These are phyloP conservation scores for Bergia puertoricense DNA, from an alignment of 92 coral and sea anemone genomes.

Conservation along the genomic window DNA sequence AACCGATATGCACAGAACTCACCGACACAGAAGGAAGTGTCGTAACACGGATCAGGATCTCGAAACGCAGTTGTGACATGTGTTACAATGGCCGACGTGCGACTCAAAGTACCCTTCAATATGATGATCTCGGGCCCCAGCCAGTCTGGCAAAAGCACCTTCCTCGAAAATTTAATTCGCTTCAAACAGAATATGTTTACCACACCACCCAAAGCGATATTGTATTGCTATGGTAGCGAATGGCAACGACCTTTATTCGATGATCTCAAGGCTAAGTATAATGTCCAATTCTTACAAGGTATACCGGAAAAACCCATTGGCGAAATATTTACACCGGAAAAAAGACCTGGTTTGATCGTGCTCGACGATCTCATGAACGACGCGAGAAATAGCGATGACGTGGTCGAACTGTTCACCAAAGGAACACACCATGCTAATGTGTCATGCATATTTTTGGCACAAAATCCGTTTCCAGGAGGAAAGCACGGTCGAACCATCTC, in stretches of 20 bases:
- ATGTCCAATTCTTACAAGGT: constrained; percentile 1
- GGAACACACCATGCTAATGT: not conserved
- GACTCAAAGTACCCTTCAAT: not conserved
- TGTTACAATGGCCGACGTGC: not conserved
- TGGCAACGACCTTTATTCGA: not conserved
- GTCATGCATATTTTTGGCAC: not conserved
- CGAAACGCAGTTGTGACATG: too few species aligned
- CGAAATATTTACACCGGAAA: not conserved
- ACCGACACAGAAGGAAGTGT: too few species aligned
- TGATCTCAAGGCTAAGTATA: not conserved
- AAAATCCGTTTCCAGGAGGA: not conserved
- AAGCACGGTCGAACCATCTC: not conserved
- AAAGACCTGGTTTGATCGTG: constrained; percentile 1
- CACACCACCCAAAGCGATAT: constrained; percentile 13
- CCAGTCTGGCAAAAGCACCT: constrained; percentile 15
- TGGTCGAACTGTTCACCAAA: not conserved
- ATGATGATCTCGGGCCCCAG: constrained; percentile 17
- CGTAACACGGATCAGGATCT: too few species aligned
- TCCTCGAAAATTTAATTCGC: not conserved
- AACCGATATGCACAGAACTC: too few species aligned
- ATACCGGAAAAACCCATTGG: not conserved
- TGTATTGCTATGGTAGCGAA: not conserved
- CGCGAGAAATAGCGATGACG: not conserved
- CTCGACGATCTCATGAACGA: constrained; percentile 16
- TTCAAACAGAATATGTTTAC: not conserved